phyloP scores from a whole-genome alignment of 1,140 invertebrate genomes.

The Tetramorium alpestre region DNA sequence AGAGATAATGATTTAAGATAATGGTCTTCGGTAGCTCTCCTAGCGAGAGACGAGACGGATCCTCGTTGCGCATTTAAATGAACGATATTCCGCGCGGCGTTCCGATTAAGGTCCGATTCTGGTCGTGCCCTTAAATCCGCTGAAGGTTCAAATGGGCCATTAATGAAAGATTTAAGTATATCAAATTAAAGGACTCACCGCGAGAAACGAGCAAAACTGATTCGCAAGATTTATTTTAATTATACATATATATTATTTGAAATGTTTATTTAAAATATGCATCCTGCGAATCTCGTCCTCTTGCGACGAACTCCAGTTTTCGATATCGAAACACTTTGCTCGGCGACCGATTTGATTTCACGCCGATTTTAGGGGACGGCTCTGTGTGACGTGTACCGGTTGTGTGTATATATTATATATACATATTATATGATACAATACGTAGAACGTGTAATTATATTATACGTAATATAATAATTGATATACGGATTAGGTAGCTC shows the following conservation, averaged over 20 bases:
- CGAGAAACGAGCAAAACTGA: neutral
- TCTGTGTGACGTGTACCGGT: constrained; percentile 61
- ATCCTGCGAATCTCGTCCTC: neutral
- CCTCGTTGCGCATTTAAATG: constrained; percentile 22
- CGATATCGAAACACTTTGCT: neutral
- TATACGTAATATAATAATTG: constrained; percentile 63
- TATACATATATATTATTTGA: neutral
- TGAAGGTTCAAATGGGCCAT: neutral
- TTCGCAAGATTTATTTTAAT: neutral
- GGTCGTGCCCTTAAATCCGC: constrained; percentile 14
- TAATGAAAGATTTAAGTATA: neutral
- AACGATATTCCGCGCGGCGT: neutral
- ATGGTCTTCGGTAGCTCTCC: neutral
- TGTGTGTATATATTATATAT: constrained; percentile 67
- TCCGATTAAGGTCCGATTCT: neutral
- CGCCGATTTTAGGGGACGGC: constrained; percentile 49
- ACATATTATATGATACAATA: constrained; percentile 36
- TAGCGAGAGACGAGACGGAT: neutral
- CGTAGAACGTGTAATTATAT: constrained; percentile 29
- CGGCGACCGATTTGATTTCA: constrained; percentile 35
- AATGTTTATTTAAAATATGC: neutral
- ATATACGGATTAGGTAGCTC: constrained; percentile 71
- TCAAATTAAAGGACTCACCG: neutral
- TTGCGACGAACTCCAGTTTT: neutral
- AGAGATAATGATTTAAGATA: neutral